These are phyloP conservation scores for Eudemis profundana DNA, from an alignment of 2,888 invertebrate genomes.

Conservation along the genomic window DNA sequence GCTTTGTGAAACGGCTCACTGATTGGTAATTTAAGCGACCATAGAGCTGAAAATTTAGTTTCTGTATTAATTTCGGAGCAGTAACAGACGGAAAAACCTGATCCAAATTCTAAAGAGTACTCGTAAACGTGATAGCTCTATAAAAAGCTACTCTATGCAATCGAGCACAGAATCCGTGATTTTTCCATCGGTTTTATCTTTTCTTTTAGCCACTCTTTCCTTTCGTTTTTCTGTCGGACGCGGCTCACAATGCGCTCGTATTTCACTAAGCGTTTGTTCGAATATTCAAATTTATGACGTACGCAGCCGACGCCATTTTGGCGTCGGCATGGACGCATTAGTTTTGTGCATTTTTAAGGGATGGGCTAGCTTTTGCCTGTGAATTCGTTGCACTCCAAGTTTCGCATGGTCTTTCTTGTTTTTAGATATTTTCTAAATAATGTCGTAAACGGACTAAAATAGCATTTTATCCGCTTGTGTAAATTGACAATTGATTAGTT, in stretches of 20 bases:
- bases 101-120: background rate
- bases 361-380: background rate
- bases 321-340: constrained; percentile 40
- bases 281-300: constrained; percentile 83
- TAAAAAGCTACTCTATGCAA: constrained; percentile 41
- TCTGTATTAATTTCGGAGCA: no score
- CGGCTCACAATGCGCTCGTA: constrained; percentile 79
- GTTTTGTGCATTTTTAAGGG: constrained; percentile 21
- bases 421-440: no score
- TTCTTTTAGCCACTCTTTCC: constrained; percentile 28
- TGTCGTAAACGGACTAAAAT: no score
- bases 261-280: constrained; percentile 75
- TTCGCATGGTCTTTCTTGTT: background rate
- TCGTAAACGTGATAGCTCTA: constrained; percentile 3
- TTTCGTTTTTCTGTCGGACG: constrained; percentile 57
- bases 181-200: constrained; percentile 64
- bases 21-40: no score
- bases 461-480: no score
- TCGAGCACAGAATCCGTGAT: constrained; percentile 61
- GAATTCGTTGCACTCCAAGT: background rate
- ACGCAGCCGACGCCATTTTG: constrained; percentile 55
- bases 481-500: no score
- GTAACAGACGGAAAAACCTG: no score
- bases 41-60: no score
- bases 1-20: no score